These are phyloP conservation scores for Sminthurides bifidus DNA, from an alignment of 1,140 invertebrate genomes.

Conservation along the genomic window DNA sequence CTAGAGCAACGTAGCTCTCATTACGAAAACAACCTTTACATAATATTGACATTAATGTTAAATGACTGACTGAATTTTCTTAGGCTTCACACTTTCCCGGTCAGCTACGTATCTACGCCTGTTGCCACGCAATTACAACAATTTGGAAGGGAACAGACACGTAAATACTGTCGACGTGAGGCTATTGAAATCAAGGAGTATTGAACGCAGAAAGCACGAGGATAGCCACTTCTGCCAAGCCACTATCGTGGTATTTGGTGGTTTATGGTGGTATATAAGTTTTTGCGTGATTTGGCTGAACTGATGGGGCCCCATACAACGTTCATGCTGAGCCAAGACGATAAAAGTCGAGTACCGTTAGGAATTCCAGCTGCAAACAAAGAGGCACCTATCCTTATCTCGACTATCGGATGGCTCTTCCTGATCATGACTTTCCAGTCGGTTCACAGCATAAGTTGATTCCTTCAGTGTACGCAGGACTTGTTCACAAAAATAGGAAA, in stretches of 20 bases:
- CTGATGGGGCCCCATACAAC: conserved; percentile 30
- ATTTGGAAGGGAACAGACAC: conserved; percentile 32
- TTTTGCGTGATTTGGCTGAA: conserved; percentile 26
- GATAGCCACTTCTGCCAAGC: conserved; percentile 31
- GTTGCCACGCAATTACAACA: conserved; percentile 23
- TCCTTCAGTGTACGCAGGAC: conserved; percentile 33
- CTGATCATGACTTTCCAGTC: conserved; percentile 40
- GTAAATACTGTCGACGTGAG: conserved; percentile 33
- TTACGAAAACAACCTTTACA: not conserved
- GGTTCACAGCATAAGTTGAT: conserved; percentile 34
- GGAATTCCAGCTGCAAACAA: conserved; percentile 38
- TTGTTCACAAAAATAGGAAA: conserved; percentile 31
- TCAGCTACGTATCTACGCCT: conserved; percentile 27
- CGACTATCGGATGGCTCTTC: conserved; percentile 36
- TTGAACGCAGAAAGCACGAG: conserved; percentile 28
- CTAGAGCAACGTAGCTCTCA: not conserved
- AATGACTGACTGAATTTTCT: not conserved
- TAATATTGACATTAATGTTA: not conserved
- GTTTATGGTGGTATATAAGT: too few relatives aligned
- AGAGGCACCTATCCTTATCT: conserved; percentile 36
- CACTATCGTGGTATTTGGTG: too few relatives aligned
- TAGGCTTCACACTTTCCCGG: conserved; percentile 7
- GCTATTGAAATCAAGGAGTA: conserved; percentile 28
- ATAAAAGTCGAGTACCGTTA: conserved; percentile 38
- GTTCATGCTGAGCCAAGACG: conserved; percentile 35